Evolutionary conservation across 1,140 invertebrate species (phyloP).

Genomic region (Monomorium pharaonis): DNA sequence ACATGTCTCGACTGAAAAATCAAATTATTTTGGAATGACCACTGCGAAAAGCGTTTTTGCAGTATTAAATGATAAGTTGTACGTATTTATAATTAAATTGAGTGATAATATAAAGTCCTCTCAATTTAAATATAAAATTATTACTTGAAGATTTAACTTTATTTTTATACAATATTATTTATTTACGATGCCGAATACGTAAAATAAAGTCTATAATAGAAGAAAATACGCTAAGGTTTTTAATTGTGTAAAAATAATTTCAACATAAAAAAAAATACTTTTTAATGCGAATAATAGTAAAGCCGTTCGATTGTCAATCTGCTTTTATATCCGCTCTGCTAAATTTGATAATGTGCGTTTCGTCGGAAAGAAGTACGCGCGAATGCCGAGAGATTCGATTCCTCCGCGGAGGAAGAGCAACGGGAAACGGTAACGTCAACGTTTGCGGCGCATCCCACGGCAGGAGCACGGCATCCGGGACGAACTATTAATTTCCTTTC

Average conservation of each 20-base stretch:
- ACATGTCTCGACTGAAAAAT: not conserved
- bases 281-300: not conserved
- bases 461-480: constrained; percentile 71
- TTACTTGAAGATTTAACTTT: not conserved
- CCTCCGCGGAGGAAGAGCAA: constrained; percentile 17
- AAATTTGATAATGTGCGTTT: not conserved
- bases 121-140: not conserved
- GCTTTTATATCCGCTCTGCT: not conserved
- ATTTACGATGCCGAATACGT: not conserved
- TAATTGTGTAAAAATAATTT: not conserved
- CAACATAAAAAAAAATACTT: no score
- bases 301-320: not conserved
- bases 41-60: not conserved
- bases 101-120: not conserved
- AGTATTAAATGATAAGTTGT: not conserved
- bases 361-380: constrained; percentile 25
- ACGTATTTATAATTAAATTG: not conserved
- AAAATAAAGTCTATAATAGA: not conserved
- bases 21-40: not conserved
- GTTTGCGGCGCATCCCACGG: constrained; percentile 74
- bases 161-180: not conserved
- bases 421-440: constrained; percentile 61
- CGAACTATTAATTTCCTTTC: constrained; percentile 78
- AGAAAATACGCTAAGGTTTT: not conserved
- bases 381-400: constrained; percentile 24